Evolutionary conservation across 2,113 vertebrate genomes (phyloP).

Genomic region (Paracanthobrama guichenoti): DNA sequence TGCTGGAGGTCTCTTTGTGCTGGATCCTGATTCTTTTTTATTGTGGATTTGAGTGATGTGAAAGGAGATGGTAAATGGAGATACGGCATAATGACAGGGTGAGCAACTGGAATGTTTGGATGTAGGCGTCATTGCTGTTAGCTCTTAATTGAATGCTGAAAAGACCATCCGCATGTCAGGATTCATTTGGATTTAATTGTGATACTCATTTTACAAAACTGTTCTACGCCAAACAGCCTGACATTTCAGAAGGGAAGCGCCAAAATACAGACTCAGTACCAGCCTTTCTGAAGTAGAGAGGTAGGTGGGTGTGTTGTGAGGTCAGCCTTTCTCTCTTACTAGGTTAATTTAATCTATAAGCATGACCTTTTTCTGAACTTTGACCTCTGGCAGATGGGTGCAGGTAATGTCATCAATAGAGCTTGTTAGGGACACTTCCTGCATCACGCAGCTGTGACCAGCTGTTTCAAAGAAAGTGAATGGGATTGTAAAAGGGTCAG

Average conservation of each 20-base stretch:
- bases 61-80: not conserved
- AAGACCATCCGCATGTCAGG: not conserved
- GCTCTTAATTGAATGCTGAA: not conserved
- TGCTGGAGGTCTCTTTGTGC: not conserved
- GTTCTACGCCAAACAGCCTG: not conserved
- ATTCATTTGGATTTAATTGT: conserved; percentile 6
- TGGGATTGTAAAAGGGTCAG: conserved; percentile 62
- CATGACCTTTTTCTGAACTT: conserved; percentile 68
- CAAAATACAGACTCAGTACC: not conserved
- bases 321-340: conserved; percentile 44
- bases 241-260: not conserved
- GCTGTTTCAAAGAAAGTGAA: conserved; percentile 55
- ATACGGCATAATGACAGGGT: not conserved
- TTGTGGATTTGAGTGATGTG: conserved; percentile 6
- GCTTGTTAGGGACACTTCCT: conserved; percentile 70
- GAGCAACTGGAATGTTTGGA: conserved; percentile 15
- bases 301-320: not conserved
- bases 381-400: conserved; percentile 68
- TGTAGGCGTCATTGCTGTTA: not conserved
- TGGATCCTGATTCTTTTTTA: not conserved
- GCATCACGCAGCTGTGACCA: conserved; percentile 63
- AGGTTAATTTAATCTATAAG: conserved; percentile 75
- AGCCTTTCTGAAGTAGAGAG: conserved; percentile 10
- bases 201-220: not conserved
- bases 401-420: conserved; percentile 77